Percentiles rank a stretch among this genome's conserved stretches.
phyloP scores from a whole-genome alignment of 2,113 vertebrate genomes.

The Elgaria multicarinata region DNA sequence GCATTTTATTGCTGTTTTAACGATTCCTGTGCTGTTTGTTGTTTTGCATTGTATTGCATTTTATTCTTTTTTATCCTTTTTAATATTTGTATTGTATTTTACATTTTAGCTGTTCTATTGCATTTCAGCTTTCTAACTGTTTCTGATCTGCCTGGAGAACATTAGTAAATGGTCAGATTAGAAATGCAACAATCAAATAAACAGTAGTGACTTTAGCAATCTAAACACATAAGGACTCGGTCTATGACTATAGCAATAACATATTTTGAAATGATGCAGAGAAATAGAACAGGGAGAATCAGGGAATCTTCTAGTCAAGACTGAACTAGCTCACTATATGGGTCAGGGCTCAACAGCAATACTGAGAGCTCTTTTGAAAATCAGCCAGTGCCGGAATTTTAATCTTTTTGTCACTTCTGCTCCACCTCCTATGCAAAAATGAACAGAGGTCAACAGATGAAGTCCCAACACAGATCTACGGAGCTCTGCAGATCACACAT shows the following conservation, averaged over 20 bases:
- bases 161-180: too few relatives aligned
- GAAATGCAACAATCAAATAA: too few relatives aligned
- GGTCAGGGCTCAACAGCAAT: not conserved
- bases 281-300: accelerated
- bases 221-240: not conserved
- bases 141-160: too few relatives aligned
- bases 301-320: accelerated
- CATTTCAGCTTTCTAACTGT: too few relatives aligned
- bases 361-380: not conserved
- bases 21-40: too few relatives aligned
- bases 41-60: too few relatives aligned
- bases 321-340: not conserved
- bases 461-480: not conserved
- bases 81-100: too few relatives aligned
- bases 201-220: not conserved
- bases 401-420: not conserved
- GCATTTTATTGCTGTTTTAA: too few relatives aligned
- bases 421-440: accelerated
- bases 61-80: too few relatives aligned
- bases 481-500: not conserved
- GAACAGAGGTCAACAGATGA: not conserved
- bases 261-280: not conserved
- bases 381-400: not conserved
- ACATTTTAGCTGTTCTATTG: too few relatives aligned
- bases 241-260: not conserved